Percentiles rank a stretch among this genome's conserved stretches.
Conservation (phyloP, 1,140 invertebrate genomes). For the Drosophila mojavensis region DNA sequence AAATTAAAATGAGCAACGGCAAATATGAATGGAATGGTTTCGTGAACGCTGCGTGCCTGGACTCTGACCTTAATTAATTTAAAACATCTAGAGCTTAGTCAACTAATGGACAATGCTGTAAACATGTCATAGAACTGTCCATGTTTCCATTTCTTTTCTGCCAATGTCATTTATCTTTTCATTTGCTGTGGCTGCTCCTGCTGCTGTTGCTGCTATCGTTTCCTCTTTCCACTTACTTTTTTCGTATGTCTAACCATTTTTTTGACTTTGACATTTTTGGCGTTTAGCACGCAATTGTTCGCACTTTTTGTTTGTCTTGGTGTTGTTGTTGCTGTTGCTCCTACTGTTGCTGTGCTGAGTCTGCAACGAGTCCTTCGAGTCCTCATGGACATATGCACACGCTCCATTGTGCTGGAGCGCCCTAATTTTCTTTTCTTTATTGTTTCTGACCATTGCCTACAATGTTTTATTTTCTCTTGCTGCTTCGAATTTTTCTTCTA, state of each 20-base stretch:
- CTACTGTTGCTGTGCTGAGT: conserved; percentile 34
- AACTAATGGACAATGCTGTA: conserved; percentile 32
- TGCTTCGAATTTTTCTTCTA: conserved; percentile 39
- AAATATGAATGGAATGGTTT: conserved; percentile 42
- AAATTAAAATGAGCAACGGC: conserved; percentile 3
- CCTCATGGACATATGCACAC: conserved; percentile 52
- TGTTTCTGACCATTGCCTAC: conserved; percentile 66
- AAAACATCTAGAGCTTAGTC: conserved; percentile 41
- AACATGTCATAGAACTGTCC: conserved; percentile 30
- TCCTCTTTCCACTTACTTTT: conserved; percentile 39
- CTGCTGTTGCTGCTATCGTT: conserved; percentile 9
- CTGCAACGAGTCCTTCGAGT: conserved; percentile 47
- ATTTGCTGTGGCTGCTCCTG: conserved; percentile 55
- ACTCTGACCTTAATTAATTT: conserved; percentile 53
- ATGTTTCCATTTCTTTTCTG: conserved; percentile 23
- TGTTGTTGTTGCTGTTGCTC: conserved; percentile 22
- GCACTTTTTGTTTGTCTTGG: conserved; percentile 61
- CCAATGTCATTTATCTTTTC: conserved; percentile 70
- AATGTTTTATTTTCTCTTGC: conserved; percentile 26
- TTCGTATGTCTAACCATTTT: conserved; percentile 36
- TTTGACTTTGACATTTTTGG: conserved; percentile 74
- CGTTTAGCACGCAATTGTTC: conserved; percentile 80
- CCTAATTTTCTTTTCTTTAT: conserved; percentile 58
- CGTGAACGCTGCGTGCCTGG: conserved; percentile 26
- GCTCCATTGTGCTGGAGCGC: conserved; percentile 56